phyloP scores from a whole-genome alignment of 1,140 invertebrate species.

The Brachionus paranguensis region DNA sequence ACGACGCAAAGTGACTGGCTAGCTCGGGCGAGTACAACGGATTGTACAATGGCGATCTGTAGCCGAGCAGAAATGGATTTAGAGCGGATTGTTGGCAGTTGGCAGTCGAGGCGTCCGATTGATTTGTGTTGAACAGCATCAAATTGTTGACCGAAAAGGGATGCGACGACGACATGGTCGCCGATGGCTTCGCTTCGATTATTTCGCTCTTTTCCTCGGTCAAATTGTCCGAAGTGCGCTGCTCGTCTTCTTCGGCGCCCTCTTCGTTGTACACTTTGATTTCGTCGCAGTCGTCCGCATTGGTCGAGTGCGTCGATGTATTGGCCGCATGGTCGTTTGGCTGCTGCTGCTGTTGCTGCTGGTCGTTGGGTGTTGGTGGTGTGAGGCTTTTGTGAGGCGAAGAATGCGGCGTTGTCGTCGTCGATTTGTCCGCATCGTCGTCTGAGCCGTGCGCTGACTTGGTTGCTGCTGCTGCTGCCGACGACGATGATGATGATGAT shows the following conservation, averaged over 20 bases:
- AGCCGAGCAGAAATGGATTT: slow-evolving; percentile 12
- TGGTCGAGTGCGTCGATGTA: background rate
- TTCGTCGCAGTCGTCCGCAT: background rate
- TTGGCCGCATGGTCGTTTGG: background rate
- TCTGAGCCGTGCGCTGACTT: background rate
- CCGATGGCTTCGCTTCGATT: background rate
- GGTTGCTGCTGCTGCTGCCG: too few relatives aligned
- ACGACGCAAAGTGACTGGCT: slow-evolving; percentile 7
- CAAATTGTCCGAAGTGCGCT: slow-evolving; percentile 7
- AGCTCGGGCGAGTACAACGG: slow-evolving; percentile 12
- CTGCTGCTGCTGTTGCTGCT: background rate
- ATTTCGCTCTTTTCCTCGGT: slow-evolving; percentile 24
- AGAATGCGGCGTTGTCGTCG: background rate
- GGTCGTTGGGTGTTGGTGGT: background rate
- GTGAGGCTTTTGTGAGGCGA: background rate
- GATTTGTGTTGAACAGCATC: background rate
- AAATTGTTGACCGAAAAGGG: background rate
- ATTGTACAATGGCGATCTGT: slow-evolving; percentile 3
- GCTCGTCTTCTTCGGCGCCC: slow-evolving; percentile 28
- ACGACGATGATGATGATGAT: background rate
- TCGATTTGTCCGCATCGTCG: too few relatives aligned
- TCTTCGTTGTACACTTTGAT: slow-evolving; percentile 37
- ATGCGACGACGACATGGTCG: background rate
- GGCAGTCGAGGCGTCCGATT: background rate
- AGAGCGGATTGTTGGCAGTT: background rate